Base-by-base conservation (phyloP, 1,140 invertebrate genomes). In the Papilio glaucus region DNA sequence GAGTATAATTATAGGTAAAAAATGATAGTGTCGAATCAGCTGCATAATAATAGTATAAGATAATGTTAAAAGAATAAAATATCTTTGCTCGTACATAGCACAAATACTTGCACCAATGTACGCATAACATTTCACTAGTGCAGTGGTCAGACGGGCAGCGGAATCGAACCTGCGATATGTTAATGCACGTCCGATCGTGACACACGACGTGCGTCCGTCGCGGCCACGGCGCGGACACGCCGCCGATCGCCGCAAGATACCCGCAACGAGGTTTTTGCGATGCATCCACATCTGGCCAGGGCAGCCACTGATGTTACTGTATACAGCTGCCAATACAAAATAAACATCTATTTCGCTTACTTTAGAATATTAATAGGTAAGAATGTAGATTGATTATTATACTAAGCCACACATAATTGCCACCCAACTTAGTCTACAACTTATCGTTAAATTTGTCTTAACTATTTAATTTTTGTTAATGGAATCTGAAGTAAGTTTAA, bases 141-240 rank as follows among this genome's bases (percentile, higher is more conserved):
- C 72, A 49, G 38, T 42, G 67, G 72, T 73, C 78, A 81, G 78
- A 85, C 74, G 77, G 85, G 86, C 86, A 85, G 81, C 82, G 84
- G 85, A 88, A 90, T 89, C 88, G 85, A 88, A 87, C 74, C 79
- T 75, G 82, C 83, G 89, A 92, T 92, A 92, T 92, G 89, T 87
- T 88, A 92, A 92, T 92, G 80, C 77, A 74, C 82, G 85, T 89
- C 86, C 83, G 85, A 90, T 92, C 89, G 89, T 92, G 90, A 90
- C 85, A 84, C 89, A 92, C 89, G 89, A 89, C 87, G 85, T 81
- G 82, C 86, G 82, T 86, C 87, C 85, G 79, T 75, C 77, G 76
- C 77, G 78, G 85, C 85, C 85, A 86, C 84, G 82, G 72, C 77
- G 75, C 77, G 78, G 85, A 85, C 85, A 89, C 84, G 82, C 73